Conservation (phyloP, 2,888 invertebrate genomes). For the Anthrax anthrax region DNA sequence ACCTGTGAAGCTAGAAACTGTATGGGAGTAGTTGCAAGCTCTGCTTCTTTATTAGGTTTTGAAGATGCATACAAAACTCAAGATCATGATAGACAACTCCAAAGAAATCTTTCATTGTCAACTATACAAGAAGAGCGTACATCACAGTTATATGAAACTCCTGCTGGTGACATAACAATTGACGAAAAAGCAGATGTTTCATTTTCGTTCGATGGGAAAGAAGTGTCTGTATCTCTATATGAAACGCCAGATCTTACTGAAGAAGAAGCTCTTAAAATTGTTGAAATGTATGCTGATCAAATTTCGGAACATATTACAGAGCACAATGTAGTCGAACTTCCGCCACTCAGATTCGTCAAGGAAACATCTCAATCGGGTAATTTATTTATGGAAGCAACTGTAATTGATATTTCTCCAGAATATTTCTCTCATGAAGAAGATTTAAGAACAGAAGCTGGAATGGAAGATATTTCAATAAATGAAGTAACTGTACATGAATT, state of each 20-base stretch:
- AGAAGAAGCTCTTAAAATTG: slow-evolving; percentile 80
- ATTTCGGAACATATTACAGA: slow-evolving; percentile 75
- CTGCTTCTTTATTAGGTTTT: slow-evolving; percentile 74
- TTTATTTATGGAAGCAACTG: slow-evolving; percentile 77
- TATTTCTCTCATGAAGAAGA: slow-evolving; percentile 70
- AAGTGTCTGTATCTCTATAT: slow-evolving; percentile 78
- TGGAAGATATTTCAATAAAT: slow-evolving; percentile 71
- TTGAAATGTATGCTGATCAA: slow-evolving; percentile 90
- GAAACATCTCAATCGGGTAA: slow-evolving; percentile 81
- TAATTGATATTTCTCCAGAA: slow-evolving; percentile 77
- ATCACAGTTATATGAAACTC: slow-evolving; percentile 74
- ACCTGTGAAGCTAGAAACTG: slow-evolving; percentile 84
- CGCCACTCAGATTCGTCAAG: slow-evolving; percentile 74
- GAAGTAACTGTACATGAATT: slow-evolving; percentile 53
- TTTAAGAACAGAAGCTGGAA: slow-evolving; percentile 68
- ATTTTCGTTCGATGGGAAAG: slow-evolving; percentile 82
- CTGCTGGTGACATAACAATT: slow-evolving; percentile 58
- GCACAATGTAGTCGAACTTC: slow-evolving; percentile 73
- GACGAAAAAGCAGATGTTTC: slow-evolving; percentile 78
- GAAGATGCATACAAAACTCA: slow-evolving; percentile 56
- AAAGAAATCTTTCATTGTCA: slow-evolving; percentile 68
- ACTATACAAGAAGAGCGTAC: slow-evolving; percentile 85
- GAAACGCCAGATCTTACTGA: slow-evolving; percentile 87
- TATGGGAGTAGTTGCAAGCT: slow-evolving; percentile 80
- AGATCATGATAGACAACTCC: slow-evolving; percentile 28